Evolutionary conservation across 2,113 vertebrate genomes (phyloP).

Genomic region (Electrona antarctica): DNA sequence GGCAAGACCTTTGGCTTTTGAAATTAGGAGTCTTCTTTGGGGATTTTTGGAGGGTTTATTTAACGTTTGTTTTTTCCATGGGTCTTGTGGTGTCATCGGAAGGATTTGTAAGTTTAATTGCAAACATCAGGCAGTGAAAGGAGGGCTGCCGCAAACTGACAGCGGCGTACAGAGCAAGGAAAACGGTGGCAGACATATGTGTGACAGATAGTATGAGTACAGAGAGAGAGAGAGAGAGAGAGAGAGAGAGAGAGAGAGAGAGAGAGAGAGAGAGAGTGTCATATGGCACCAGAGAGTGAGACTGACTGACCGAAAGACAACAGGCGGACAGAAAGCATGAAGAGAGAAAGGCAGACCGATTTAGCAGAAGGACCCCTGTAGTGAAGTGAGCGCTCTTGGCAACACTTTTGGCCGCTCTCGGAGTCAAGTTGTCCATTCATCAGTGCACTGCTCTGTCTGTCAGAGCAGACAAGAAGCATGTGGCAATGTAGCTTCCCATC

Average conservation of each 20-base stretch:
- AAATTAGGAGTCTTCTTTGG: constrained; percentile 38
- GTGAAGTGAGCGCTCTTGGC: constrained; percentile 23
- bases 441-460: constrained; percentile 20
- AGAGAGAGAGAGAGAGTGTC: background rate
- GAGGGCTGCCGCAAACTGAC: constrained; percentile 30
- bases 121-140: constrained; percentile 12
- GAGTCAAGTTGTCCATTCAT: constrained; percentile 57
- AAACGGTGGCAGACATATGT: constrained; percentile 22
- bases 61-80: background rate
- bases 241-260: constrained; percentile 49
- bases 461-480: constrained; percentile 1
- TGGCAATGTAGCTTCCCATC: constrained; percentile 13
- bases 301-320: too few species aligned
- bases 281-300: too few species aligned
- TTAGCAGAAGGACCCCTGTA: constrained; percentile 31
- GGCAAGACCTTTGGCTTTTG: too few species aligned
- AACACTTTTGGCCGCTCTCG: constrained; percentile 29
- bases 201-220: constrained; percentile 10
- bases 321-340: too few species aligned
- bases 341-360: constrained; percentile 38
- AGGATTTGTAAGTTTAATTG: too few species aligned
- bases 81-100: too few species aligned
- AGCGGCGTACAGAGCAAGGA: background rate
- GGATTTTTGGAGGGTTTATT: constrained; percentile 51
- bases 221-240: constrained; percentile 8